A percentile compares a stretch with the other conserved stretches of the same genome.
phyloP scores from a whole-genome alignment of 2,888 invertebrate species.

The Pristionchus arcanus region DNA sequence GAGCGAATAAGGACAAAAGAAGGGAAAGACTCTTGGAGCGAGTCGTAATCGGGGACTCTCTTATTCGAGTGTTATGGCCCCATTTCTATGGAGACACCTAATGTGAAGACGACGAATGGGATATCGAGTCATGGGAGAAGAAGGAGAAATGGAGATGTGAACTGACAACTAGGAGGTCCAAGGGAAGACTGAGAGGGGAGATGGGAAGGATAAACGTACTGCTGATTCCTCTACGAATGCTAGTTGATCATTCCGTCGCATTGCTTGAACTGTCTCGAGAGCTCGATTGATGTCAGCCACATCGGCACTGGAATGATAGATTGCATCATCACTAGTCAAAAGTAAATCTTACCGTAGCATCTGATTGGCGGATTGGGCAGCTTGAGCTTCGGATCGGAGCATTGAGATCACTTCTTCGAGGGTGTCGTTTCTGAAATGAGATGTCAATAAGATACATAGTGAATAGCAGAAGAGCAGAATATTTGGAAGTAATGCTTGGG shows the following conservation, averaged over 20 bases:
- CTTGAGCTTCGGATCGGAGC: constrained; percentile 43
- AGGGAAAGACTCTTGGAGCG: background rate
- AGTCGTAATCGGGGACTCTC: constrained; percentile 40
- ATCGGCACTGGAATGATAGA: constrained; percentile 36
- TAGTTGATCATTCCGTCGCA: constrained; percentile 47
- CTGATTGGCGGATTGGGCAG: constrained; percentile 48
- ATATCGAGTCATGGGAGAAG: background rate
- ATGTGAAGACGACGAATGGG: constrained; percentile 17
- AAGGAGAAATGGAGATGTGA: background rate
- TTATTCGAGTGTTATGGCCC: background rate
- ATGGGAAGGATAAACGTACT: background rate
- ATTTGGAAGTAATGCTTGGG: too few relatives aligned
- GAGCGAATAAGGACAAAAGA: background rate
- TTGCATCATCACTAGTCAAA: background rate
- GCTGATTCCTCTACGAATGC: constrained; percentile 7
- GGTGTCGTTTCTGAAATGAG: constrained; percentile 46
- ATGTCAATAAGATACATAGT: background rate
- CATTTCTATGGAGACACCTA: constrained; percentile 43
- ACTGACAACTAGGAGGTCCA: background rate
- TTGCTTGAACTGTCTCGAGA: constrained; percentile 43
- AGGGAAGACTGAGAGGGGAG: background rate
- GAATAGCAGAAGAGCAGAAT: too few relatives aligned
- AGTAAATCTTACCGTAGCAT: constrained; percentile 42
- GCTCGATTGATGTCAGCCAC: constrained; percentile 53
- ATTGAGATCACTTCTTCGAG: constrained; percentile 43